Evolutionary conservation across 2,113 vertebrate genomes (phyloP), one percentile per base, ranked within the genome.

Genomic region (Hippoglossus stenolepis): DNA sequence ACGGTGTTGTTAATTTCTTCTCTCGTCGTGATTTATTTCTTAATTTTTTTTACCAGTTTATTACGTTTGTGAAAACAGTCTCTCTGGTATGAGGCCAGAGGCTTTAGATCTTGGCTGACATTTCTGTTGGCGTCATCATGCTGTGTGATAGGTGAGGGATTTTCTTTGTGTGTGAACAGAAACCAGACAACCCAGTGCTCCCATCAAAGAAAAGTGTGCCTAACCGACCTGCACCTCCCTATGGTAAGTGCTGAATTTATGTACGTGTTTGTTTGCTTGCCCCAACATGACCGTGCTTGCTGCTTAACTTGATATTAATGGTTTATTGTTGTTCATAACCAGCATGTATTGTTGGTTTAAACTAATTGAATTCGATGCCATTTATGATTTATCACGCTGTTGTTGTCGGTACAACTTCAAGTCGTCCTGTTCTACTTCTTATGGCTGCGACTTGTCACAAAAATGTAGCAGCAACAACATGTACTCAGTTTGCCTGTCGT

Each of bases 181-280:
- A 93, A 79, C 80, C 85, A 0, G 90, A 92, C 64, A 91, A 89
- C 62, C 90, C 93, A 6, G 87, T 82, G 0, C 87, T 89, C 15
- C 88, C 92, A 49, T 85, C 92, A 59, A 94, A 95, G 90, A 95
- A 94, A 83, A 90, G 82, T 72, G 79, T 89, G 5, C 92, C 93
- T 54, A 89, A 88, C 65, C 90, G 93, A 70, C 93, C 93, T 71
- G 93, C 93, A 21, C 94, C 94, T 71, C 93, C 93, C n/a, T 95
- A 95, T 57, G 91, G 94, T 95, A 87, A 91, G 86, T 53, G 24
- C 49, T 4, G 5, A n/a, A 47, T 78, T 69, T 62, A 17, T 77
- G 47, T 69, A 47, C 61, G 20, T 64, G 2, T 70, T 12, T 68
- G 1, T 28, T n/a, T 56, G 57, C 26, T 53, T 56, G 57, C 26